phyloP scores from a whole-genome alignment of 2,113 vertebrate species.

The Merops nubicus region DNA sequence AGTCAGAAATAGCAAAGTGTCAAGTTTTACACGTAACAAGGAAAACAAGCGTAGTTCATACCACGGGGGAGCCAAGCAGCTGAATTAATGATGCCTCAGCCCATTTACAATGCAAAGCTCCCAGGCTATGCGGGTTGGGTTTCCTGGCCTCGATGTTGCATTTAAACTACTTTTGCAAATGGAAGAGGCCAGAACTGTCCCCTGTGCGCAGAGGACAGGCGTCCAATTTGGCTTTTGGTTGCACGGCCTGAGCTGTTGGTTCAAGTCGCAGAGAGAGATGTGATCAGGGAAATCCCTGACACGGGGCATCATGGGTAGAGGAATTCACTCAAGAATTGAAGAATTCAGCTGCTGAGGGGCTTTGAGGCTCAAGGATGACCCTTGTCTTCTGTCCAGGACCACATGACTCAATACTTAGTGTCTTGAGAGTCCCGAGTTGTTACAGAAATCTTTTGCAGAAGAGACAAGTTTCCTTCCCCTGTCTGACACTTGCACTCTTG shows the following conservation, averaged over 20 bases:
- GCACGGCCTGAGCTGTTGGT: not conserved
- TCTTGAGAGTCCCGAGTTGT: not conserved
- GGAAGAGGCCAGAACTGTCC: not conserved
- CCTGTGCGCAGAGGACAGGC: not conserved
- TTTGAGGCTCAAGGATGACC: not conserved
- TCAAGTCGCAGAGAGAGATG: not conserved
- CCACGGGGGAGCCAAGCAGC: not conserved
- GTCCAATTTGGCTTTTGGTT: not conserved
- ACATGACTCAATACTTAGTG: not conserved
- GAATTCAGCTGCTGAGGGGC: not conserved
- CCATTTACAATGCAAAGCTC: not conserved
- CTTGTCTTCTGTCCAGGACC: not conserved
- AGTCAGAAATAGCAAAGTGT: conserved; percentile 23
- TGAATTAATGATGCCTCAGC: not conserved
- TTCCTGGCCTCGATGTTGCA: not conserved
- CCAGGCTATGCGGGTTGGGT: conserved; percentile 12
- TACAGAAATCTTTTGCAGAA: not conserved
- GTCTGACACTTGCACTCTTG: accelerated
- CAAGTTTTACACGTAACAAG: not conserved
- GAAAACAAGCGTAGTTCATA: not conserved
- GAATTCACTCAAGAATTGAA: not conserved
- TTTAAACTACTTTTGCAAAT: not conserved
- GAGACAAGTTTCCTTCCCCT: not conserved
- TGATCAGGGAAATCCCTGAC: not conserved
- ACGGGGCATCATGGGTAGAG: accelerated